Percentiles rank a stretch among this genome's conserved stretches.
Evolutionary conservation across 2,888 invertebrate genomes (phyloP).

Genomic region (Eupithecia exiguata): DNA sequence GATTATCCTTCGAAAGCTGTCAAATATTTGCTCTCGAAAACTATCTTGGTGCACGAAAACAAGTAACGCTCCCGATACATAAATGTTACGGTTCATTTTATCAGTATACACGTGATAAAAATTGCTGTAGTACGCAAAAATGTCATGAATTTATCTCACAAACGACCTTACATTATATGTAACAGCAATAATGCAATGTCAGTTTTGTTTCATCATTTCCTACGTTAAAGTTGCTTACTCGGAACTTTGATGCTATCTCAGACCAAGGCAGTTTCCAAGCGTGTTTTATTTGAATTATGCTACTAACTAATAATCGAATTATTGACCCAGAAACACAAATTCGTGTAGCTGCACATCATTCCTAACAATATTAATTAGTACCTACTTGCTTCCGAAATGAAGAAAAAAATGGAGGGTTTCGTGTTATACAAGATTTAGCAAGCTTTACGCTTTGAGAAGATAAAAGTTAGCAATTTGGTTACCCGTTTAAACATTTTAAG

Average conservation of each 20-base stretch:
- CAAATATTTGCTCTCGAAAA: too few relatives aligned
- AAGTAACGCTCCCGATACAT: neutral
- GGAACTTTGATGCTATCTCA: slow-evolving; percentile 2
- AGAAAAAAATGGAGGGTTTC: neutral
- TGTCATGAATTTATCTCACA: neutral
- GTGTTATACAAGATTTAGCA: neutral
- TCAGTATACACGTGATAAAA: neutral
- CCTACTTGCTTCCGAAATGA: neutral
- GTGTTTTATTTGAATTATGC: too few relatives aligned
- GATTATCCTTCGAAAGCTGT: neutral
- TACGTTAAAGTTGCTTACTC: neutral
- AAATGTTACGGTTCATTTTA: too few relatives aligned
- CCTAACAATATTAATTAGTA: neutral
- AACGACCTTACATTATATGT: slow-evolving; percentile 5
- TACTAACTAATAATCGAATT: slow-evolving; percentile 1
- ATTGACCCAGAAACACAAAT: slow-evolving; percentile 11
- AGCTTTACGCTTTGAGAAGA: neutral
- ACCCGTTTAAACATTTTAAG: neutral
- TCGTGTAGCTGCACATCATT: neutral
- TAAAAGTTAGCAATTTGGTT: neutral
- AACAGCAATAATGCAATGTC: neutral
- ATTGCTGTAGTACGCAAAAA: neutral
- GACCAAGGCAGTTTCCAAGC: neutral
- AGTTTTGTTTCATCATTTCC: slow-evolving; percentile 8
- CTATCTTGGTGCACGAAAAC: too few relatives aligned